These are phyloP conservation scores for Pipistrellus kuhlii DNA, from an alignment of 2,797 vertebrate species.

Conservation along the genomic window DNA sequence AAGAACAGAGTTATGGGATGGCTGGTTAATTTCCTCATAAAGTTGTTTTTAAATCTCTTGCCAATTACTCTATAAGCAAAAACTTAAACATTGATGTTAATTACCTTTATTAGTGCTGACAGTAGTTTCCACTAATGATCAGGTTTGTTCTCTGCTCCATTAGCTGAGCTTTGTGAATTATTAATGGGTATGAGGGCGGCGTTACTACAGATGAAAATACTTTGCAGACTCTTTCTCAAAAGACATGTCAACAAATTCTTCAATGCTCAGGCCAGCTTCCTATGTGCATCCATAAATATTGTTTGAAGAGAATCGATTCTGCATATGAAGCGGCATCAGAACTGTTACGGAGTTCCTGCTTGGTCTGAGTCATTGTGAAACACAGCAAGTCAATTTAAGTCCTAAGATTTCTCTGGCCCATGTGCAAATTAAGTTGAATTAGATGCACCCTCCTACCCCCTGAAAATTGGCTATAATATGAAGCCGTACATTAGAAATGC, in stretches of 20 bases:
- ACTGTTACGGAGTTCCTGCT: neutral
- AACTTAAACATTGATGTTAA: slow-evolving; percentile 82
- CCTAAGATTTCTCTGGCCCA: neutral
- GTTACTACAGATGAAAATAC: slow-evolving; percentile 61
- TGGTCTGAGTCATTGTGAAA: neutral
- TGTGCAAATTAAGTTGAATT: slow-evolving; percentile 31
- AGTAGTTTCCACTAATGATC: slow-evolving; percentile 77
- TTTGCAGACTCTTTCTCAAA: slow-evolving; percentile 58
- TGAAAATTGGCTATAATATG: slow-evolving; percentile 30
- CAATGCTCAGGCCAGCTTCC: neutral
- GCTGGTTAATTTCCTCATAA: slow-evolving; percentile 80
- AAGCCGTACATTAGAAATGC: slow-evolving; percentile 8
- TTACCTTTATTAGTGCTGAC: slow-evolving; percentile 82
- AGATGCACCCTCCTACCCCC: neutral
- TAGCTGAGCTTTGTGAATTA: slow-evolving; percentile 74
- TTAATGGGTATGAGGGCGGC: slow-evolving; percentile 62
- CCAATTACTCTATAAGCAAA: slow-evolving; percentile 79
- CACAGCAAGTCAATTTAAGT: neutral
- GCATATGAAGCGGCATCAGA: neutral
- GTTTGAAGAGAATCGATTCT: neutral
- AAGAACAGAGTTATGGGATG: slow-evolving; percentile 64
- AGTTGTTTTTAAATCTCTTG: slow-evolving; percentile 65
- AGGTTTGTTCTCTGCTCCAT: slow-evolving; percentile 68
- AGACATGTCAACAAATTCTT: neutral
- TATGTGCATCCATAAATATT: neutral